phyloP scores from a whole-genome alignment of 2,113 vertebrate genomes.

The Pituophis catenifer region DNA sequence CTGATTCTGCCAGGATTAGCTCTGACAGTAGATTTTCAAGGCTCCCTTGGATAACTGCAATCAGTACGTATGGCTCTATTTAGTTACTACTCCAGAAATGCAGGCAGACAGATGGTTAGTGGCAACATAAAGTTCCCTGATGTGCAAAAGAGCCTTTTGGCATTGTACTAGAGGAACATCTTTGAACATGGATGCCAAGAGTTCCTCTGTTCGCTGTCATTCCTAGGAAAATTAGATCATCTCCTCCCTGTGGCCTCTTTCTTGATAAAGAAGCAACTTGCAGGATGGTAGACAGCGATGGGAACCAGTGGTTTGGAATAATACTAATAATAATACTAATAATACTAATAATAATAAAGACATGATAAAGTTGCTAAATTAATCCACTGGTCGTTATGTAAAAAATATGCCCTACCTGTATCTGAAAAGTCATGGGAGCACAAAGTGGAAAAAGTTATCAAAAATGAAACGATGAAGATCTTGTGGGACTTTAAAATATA shows the following conservation, averaged over 20 bases:
- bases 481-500: no score
- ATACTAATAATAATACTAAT: constrained; percentile 5
- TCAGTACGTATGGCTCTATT: constrained; percentile 56
- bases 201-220: constrained; percentile 32
- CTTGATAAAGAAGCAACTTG: constrained; percentile 18
- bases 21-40: constrained; percentile 58
- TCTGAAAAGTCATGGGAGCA: no score
- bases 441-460: no score
- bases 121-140: constrained; percentile 62
- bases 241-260: constrained; percentile 15
- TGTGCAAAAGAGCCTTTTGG: constrained; percentile 64
- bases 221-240: constrained; percentile 11
- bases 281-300: background rate
- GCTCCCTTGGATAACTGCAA: constrained; percentile 61
- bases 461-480: no score
- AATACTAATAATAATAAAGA: no score
- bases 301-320: constrained; percentile 41
- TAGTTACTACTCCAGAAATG: constrained; percentile 60
- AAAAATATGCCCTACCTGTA: no score
- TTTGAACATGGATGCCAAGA: constrained; percentile 32
- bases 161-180: constrained; percentile 40
- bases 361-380: no score
- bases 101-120: constrained; percentile 63
- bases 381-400: no score
- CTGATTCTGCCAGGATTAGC: constrained; percentile 28